phyloP scores from a whole-genome alignment of 2,888 invertebrate species.

The Agrotis clavis region DNA sequence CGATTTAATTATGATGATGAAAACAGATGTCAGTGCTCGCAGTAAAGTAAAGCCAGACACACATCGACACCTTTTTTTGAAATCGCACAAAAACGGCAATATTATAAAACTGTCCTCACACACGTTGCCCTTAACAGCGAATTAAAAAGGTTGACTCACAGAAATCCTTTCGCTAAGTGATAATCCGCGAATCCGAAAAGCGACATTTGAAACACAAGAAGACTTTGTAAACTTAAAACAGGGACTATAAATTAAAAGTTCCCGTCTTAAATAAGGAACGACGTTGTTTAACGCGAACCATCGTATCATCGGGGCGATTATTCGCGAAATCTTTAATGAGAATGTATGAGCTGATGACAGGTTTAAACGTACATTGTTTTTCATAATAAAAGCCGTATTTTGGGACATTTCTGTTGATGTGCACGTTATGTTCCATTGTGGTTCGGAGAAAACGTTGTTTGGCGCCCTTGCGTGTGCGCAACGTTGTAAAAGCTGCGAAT shows the following conservation, averaged over 20 bases:
- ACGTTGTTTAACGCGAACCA: constrained; percentile 43
- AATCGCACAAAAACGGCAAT: constrained; percentile 38
- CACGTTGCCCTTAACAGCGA: constrained; percentile 21
- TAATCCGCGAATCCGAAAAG: constrained; percentile 62
- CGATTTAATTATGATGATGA: constrained; percentile 25
- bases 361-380: constrained; percentile 61
- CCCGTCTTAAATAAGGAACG: constrained; percentile 51
- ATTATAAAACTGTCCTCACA: constrained; percentile 55
- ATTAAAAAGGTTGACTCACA: constrained; percentile 58
- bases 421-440: constrained; percentile 53
- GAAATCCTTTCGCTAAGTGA: constrained; percentile 51
- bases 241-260: constrained; percentile 55
- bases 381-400: constrained; percentile 63
- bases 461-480: constrained; percentile 6
- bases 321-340: constrained; percentile 58
- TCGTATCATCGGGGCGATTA: constrained; percentile 55
- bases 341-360: constrained; percentile 62
- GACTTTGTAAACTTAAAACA: constrained; percentile 56
- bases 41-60: constrained; percentile 30
- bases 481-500: constrained; percentile 35
- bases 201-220: constrained; percentile 58
- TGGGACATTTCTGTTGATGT: constrained; percentile 32
- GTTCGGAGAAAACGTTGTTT: constrained; percentile 32
- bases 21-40: constrained; percentile 30
- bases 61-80: constrained; percentile 39